A percentile compares a stretch with the other conserved stretches of the same genome.
These are phyloP conservation scores for Sicus ferrugineus DNA, from an alignment of 2,888 invertebrate genomes.

Conservation along the genomic window DNA sequence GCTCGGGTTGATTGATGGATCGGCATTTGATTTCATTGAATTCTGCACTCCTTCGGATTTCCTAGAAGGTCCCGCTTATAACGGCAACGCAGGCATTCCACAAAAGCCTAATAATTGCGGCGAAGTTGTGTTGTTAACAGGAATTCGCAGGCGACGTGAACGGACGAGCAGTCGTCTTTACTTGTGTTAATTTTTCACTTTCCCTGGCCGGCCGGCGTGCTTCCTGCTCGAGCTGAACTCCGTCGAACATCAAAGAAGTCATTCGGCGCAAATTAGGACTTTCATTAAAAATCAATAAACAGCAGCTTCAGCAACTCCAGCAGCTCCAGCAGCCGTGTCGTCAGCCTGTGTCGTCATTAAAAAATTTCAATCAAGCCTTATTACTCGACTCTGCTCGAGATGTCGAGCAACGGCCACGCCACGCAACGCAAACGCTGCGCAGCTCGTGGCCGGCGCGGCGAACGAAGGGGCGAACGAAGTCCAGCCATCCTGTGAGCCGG, in stretches of 20 bases:
- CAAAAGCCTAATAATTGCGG: not conserved
- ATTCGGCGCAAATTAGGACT: slow-evolving; percentile 21
- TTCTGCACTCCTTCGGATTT: not conserved
- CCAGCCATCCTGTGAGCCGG: not conserved
- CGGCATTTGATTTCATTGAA: slow-evolving; percentile 21
- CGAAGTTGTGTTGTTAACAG: not conserved
- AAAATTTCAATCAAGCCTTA: slow-evolving; percentile 9
- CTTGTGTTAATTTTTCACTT: too few relatives aligned
- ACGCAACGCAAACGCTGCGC: not conserved
- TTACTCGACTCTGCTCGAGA: not conserved
- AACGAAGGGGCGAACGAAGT: too few relatives aligned
- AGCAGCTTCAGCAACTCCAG: not conserved
- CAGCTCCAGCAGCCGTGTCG: not conserved
- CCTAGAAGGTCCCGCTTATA: not conserved
- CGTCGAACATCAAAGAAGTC: slow-evolving; percentile 18
- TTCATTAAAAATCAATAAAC: slow-evolving; percentile 31
- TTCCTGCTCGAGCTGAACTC: not conserved
- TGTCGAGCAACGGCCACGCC: too few relatives aligned
- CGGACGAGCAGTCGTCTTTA: not conserved
- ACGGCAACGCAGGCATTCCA: not conserved
- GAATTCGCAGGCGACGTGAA: not conserved
- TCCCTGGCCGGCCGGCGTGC: not conserved
- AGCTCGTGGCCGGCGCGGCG: too few relatives aligned
- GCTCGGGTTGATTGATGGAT: slow-evolving; percentile 19
- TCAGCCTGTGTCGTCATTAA: not conserved